Conservation (phyloP, 2,797 vertebrate genomes). For the Aldrovandia affinis region DNA sequence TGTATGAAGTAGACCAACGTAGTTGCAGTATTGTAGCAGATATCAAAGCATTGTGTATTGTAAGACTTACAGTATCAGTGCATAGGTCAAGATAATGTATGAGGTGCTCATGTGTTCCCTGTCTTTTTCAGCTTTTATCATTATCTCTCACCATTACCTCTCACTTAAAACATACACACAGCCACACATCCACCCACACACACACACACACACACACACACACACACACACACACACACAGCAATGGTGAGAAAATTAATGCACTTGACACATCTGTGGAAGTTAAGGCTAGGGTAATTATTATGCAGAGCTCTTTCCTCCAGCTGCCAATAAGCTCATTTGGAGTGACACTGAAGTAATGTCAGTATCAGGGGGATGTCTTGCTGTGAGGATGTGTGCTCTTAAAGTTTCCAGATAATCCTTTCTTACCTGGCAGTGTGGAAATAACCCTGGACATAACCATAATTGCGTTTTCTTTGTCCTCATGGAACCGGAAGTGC, state of each 20-base stretch:
- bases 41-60: no score
- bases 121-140: no score
- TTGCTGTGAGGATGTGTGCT: neutral
- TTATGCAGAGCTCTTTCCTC: neutral
- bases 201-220: neutral
- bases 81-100: no score
- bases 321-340: slow-evolving; percentile 2
- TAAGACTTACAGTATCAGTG: no score
- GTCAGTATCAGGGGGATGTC: neutral
- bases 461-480: slow-evolving; percentile 32
- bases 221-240: neutral
- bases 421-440: slow-evolving; percentile 2
- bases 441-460: neutral
- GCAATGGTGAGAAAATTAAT: neutral
- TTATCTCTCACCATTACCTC: neutral
- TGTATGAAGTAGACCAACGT: no score
- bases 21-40: no score
- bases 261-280: neutral
- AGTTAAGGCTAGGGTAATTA: neutral
- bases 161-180: neutral
- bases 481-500: neutral
- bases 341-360: neutral
- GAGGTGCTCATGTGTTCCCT: no score
- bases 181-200: neutral
- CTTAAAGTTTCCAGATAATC: slow-evolving; percentile 19